Conservation (phyloP, 2,888 invertebrate genomes). For the Schrankia costaestrigalis region DNA sequence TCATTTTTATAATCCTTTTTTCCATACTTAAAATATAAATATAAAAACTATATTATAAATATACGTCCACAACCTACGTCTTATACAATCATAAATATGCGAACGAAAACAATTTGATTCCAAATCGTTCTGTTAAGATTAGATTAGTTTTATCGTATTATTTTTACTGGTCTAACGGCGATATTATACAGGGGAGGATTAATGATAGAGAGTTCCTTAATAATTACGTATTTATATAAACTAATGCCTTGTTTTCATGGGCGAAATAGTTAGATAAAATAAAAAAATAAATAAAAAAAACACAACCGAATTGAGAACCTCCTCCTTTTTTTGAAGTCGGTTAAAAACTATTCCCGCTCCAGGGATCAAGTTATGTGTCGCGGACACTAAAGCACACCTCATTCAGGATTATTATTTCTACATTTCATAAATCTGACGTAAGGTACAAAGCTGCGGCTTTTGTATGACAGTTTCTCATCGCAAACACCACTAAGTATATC, state of each 20-base stretch:
- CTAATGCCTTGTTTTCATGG: background rate
- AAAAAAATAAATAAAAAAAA: too few relatives aligned
- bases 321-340: too few relatives aligned
- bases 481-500: too few relatives aligned
- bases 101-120: constrained; percentile 47
- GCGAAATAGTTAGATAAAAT: too few relatives aligned
- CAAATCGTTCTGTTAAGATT: constrained; percentile 49
- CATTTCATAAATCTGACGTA: too few relatives aligned
- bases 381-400: too few relatives aligned
- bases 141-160: constrained; percentile 60
- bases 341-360: too few relatives aligned
- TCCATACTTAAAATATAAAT: constrained; percentile 41
- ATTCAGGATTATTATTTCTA: too few relatives aligned
- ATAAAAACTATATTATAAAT: constrained; percentile 10
- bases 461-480: too few relatives aligned
- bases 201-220: constrained; percentile 11
- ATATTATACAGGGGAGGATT: constrained; percentile 32
- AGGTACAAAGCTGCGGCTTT: too few relatives aligned
- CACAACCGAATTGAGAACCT: too few relatives aligned
- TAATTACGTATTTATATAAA: constrained; percentile 4
- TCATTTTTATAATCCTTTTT: constrained; percentile 46
- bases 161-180: constrained; percentile 28
- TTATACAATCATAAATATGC: constrained; percentile 34
- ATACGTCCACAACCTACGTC: constrained; percentile 38
- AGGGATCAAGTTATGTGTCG: too few relatives aligned